These are phyloP conservation scores for Tenodera sinensis DNA, from an alignment of 2,888 invertebrate species.

Conservation along the genomic window DNA sequence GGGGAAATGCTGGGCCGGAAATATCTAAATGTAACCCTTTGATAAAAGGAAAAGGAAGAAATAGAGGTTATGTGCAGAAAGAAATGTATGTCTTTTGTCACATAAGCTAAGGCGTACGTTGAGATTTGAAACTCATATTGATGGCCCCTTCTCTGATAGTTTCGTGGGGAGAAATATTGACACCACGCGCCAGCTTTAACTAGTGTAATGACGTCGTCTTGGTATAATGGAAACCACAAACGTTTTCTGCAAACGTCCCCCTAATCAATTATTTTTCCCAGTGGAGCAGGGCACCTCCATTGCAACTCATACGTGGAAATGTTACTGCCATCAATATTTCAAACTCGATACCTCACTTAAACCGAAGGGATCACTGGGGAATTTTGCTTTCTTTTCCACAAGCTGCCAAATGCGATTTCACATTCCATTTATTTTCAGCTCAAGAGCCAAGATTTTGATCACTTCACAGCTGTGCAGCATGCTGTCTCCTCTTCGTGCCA, in stretches of 20 bases:
- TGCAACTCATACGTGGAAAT: not conserved
- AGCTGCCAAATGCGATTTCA: not conserved
- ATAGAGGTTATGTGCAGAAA: not conserved
- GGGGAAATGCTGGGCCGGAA: no score
- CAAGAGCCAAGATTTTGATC: not conserved
- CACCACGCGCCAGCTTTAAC: not conserved
- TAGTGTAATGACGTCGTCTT: not conserved
- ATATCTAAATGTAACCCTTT: no score
- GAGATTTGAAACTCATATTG: not conserved
- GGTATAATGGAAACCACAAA: not conserved
- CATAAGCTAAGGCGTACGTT: not conserved
- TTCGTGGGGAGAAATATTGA: not conserved
- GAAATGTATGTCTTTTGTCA: not conserved
- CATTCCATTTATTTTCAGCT: not conserved
- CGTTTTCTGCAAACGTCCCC: not conserved
- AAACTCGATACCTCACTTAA: not conserved
- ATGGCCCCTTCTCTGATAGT: not conserved
- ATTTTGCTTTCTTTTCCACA: not conserved
- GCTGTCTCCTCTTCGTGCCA: not conserved
- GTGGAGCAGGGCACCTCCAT: no score
- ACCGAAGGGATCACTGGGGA: not conserved
- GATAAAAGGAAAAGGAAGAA: no score
- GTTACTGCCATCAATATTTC: not conserved
- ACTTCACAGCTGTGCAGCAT: not conserved
- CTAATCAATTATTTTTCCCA: not conserved